These are phyloP conservation scores for Halyomorpha halys DNA, from an alignment of 1,140 invertebrate genomes.

Conservation along the genomic window DNA sequence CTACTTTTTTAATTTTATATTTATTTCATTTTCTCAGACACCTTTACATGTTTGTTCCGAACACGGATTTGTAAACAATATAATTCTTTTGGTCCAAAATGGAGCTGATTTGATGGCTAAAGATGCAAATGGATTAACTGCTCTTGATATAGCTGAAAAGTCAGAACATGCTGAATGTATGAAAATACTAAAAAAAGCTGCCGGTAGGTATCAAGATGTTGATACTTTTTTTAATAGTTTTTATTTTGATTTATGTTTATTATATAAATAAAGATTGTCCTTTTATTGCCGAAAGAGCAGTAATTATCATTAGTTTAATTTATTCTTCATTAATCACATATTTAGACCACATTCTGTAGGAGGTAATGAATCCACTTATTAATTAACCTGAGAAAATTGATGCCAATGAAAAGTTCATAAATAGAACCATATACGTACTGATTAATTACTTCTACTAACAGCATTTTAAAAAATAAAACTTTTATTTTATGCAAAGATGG, in stretches of 20 bases:
- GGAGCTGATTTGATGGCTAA: slow-evolving; percentile 52
- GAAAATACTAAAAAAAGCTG: slow-evolving; percentile 53
- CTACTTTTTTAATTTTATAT: slow-evolving; percentile 5
- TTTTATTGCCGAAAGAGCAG: too few relatives aligned
- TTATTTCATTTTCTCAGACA: slow-evolving; percentile 45
- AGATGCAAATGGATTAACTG: slow-evolving; percentile 56
- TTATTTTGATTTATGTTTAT: too few relatives aligned
- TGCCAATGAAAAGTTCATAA: too few relatives aligned
- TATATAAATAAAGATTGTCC: too few relatives aligned
- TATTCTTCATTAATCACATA: not conserved
- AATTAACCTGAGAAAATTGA: too few relatives aligned
- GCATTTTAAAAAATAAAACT: too few relatives aligned
- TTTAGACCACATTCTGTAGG: too few relatives aligned
- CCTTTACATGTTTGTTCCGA: slow-evolving; percentile 71
- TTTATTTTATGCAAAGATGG: too few relatives aligned
- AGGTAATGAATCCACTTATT: too few relatives aligned
- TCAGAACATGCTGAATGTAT: slow-evolving; percentile 55
- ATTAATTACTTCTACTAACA: too few relatives aligned
- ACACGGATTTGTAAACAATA: slow-evolving; percentile 61
- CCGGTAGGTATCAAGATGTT: slow-evolving; percentile 40
- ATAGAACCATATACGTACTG: too few relatives aligned
- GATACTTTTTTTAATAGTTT: too few relatives aligned
- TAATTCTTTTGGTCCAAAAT: slow-evolving; percentile 52
- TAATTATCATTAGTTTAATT: not conserved
- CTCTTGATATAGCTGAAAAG: slow-evolving; percentile 65